Conservation (phyloP, 2,113 vertebrate species). For the Apodemus sylvaticus region DNA sequence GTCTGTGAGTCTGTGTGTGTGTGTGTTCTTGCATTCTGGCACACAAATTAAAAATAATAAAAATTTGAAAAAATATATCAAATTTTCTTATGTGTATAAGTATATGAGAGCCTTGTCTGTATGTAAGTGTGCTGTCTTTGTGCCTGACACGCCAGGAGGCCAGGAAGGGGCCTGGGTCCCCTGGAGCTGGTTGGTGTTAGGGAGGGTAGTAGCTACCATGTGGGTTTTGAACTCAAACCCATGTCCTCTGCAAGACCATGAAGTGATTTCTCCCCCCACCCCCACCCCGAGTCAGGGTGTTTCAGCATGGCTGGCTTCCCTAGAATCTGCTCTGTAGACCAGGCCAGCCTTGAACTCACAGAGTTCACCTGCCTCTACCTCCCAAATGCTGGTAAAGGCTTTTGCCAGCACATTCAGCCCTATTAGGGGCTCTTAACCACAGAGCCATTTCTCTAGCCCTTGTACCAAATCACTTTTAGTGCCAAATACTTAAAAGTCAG, state of each 20-base stretch:
- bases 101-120: neutral
- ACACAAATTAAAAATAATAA: neutral
- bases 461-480: slow-evolving; percentile 19
- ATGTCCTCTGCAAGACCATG: neutral
- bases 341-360: neutral
- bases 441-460: neutral
- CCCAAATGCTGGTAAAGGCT: neutral
- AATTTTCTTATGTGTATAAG: neutral
- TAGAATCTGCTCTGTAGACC: neutral
- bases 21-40: neutral
- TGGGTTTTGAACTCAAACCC: too few relatives aligned
- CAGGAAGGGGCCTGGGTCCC: neutral
- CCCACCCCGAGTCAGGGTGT: neutral
- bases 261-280: neutral
- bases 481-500: neutral
- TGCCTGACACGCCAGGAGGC: neutral
- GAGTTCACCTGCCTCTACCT: neutral
- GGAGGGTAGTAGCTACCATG: neutral
- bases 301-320: neutral
- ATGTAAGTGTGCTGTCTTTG: neutral
- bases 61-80: neutral
- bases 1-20: neutral
- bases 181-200: too few relatives aligned
- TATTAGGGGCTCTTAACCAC: neutral
- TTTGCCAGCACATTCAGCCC: neutral